phyloP scores from a whole-genome alignment of 1,140 invertebrate species.

The Drosophila punjabiensis region DNA sequence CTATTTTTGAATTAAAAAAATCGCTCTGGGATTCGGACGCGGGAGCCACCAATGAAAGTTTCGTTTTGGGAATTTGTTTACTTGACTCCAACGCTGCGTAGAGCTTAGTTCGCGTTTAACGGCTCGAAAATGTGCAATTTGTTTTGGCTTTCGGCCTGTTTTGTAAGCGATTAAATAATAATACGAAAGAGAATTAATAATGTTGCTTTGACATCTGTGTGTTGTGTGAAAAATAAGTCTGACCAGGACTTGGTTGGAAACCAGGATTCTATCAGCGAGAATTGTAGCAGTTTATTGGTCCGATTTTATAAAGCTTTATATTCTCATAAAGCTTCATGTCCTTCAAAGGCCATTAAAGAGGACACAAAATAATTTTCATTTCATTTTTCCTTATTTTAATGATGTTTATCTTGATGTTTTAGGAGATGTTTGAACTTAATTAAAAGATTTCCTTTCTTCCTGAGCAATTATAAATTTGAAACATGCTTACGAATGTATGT shows the following conservation, averaged over 20 bases:
- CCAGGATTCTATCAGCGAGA: background rate
- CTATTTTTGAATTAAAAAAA: constrained; percentile 14
- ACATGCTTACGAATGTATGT: too few species aligned
- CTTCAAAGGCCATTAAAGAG: too few species aligned
- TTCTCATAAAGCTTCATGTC: too few species aligned
- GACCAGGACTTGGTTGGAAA: background rate
- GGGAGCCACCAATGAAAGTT: constrained; percentile 64
- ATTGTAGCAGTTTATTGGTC: too few species aligned
- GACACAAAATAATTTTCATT: too few species aligned
- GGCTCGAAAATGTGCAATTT: constrained; percentile 60
- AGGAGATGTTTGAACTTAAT: too few species aligned
- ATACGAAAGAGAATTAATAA: constrained; percentile 33
- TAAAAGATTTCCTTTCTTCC: too few species aligned
- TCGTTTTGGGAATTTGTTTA: constrained; percentile 40
- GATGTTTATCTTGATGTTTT: too few species aligned
- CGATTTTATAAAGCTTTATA: too few species aligned
- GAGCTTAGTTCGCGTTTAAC: constrained; percentile 40
- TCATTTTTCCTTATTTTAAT: too few species aligned
- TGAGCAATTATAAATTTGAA: too few species aligned
- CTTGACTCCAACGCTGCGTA: constrained; percentile 6
- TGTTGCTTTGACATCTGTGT: constrained; percentile 8
- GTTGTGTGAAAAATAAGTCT: background rate
- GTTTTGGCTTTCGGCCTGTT: constrained; percentile 51
- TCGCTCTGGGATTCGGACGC: constrained; percentile 22
- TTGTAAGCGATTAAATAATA: constrained; percentile 73